These are phyloP conservation scores for Pseudopodoces humilis DNA, from an alignment of 2,113 vertebrate species.

Conservation along the genomic window DNA sequence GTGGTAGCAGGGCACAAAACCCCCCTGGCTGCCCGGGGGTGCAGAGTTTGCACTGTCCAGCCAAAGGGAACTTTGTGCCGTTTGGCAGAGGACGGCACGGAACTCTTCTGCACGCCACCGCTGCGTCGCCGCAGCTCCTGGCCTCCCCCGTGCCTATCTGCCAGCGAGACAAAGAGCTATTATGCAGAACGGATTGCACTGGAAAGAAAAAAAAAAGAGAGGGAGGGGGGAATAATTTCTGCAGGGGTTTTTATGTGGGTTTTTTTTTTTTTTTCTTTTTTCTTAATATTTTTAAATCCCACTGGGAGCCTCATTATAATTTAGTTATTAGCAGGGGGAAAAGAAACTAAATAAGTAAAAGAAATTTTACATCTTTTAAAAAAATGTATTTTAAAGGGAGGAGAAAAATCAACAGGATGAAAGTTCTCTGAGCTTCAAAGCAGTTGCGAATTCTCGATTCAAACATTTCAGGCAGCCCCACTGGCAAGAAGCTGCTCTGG, in stretches of 20 bases:
- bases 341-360: conserved; percentile 62
- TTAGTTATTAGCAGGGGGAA: conserved; percentile 69
- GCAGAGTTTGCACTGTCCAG: too few relatives aligned
- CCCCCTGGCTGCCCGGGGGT: neutral
- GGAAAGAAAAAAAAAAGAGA: neutral
- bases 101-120: neutral
- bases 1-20: rapidly evolving
- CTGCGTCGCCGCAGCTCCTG: conserved; percentile 1
- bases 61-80: neutral
- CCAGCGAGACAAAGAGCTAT: conserved; percentile 74
- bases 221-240: conserved; percentile 42
- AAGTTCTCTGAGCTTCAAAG: conserved; percentile 67
- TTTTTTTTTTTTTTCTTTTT: neutral
- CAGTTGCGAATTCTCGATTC: conserved; percentile 29
- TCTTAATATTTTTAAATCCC: conserved; percentile 52
- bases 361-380: conserved; percentile 42
- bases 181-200: conserved; percentile 69
- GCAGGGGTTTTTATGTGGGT: neutral
- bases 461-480: conserved; percentile 11
- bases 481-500: neutral
- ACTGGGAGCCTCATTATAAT: conserved; percentile 73
- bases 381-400: neutral
- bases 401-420: conserved; percentile 36
- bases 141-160: conserved; percentile 61
- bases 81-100: neutral